A percentile compares a stretch with the other conserved stretches of the same genome.
These are phyloP conservation scores for Liparis tanakae DNA, from an alignment of 2,797 vertebrate species.

Conservation along the genomic window DNA sequence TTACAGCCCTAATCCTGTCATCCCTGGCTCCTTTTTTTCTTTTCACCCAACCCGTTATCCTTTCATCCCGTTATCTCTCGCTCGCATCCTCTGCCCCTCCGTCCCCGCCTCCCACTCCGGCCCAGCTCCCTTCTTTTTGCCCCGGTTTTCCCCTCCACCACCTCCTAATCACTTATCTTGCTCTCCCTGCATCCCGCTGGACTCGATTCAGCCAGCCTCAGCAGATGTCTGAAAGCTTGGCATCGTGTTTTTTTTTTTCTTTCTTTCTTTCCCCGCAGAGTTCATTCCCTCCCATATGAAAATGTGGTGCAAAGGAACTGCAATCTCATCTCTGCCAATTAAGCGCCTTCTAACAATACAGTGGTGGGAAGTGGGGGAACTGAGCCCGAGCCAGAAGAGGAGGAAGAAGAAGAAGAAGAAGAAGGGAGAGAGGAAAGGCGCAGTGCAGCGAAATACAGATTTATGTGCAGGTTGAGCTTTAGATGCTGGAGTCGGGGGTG, in stretches of 20 bases:
- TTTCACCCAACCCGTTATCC: conserved; percentile 70
- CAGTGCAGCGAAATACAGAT: conserved; percentile 71
- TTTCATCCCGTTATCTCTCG: conserved; percentile 78
- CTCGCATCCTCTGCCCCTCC: conserved; percentile 61
- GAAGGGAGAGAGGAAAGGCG: conserved; percentile 45
- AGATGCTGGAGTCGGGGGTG: conserved; percentile 31
- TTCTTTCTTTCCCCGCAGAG: conserved; percentile 56
- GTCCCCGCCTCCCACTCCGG: background rate
- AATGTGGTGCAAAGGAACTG: conserved; percentile 73
- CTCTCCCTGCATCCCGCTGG: conserved; percentile 62
- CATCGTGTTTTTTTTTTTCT: conserved; percentile 70
- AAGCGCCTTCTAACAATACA: conserved; percentile 71
- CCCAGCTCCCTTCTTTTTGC: conserved; percentile 25
- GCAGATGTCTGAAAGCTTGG: conserved; percentile 81
- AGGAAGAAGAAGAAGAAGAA: background rate
- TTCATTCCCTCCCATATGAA: conserved; percentile 76
- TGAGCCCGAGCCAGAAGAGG: conserved; percentile 57
- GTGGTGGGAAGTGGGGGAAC: conserved; percentile 59
- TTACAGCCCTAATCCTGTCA: conserved; percentile 82
- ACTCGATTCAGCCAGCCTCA: conserved; percentile 75
- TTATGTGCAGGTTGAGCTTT: conserved; percentile 61
- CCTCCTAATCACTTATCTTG: conserved; percentile 51
- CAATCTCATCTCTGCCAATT: conserved; percentile 74
- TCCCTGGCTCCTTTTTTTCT: conserved; percentile 68
- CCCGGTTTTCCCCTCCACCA: conserved; percentile 12